Evolutionary conservation across 1,140 invertebrate genomes (phyloP), one percentile per base, ranked within the genome.

Genomic region (Patella vulgata): DNA sequence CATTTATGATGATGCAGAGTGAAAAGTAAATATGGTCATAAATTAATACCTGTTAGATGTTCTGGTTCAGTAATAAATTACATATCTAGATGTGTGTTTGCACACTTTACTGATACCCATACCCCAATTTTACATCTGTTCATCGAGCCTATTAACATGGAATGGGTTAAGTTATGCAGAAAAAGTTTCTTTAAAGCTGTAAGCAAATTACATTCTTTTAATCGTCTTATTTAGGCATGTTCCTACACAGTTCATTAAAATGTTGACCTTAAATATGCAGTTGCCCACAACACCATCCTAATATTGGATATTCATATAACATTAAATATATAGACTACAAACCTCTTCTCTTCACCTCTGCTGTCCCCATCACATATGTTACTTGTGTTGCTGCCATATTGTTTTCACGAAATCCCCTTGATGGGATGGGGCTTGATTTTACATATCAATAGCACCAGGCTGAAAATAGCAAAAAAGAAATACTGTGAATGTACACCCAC

Each of bases 281-380:
- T n/a, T 48, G 43, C 30, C 27, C 1, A 51, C 21, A 52, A 12
- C 0, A 3, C 8, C 21, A 52, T 40, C 11, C 12, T 12, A 56
- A 46, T 36, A 30, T 33, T 47, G 36, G 30, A 43, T 28, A 44
- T 52, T 21, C 46, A 23, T 60, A 53, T 6, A 36, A n/a, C n/a
- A 2, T 21, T 28, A 40, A 23, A 40, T 42, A 12, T 40, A 1
- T 14, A 12, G 23, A 55, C 60, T 50, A 33, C n/a, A n/a, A n/a
- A 63, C 61, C 66, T 58, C 59, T 68, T 53, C 55, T 52, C 40
- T 63, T 68, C 30, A 68, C 66, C 25, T 68, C 66, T 0, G 66
- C 66, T 5, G 66, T 68, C 6, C 66, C 66, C 21, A 55, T 63
- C n/a, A 68, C 66, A 23, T 63, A 68, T 31, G 66, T 68, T 30